Evolutionary conservation across 2,888 invertebrate genomes (phyloP), one percentile per base, ranked within the genome.

Genomic region (Mimumesa dahlbomi): DNA sequence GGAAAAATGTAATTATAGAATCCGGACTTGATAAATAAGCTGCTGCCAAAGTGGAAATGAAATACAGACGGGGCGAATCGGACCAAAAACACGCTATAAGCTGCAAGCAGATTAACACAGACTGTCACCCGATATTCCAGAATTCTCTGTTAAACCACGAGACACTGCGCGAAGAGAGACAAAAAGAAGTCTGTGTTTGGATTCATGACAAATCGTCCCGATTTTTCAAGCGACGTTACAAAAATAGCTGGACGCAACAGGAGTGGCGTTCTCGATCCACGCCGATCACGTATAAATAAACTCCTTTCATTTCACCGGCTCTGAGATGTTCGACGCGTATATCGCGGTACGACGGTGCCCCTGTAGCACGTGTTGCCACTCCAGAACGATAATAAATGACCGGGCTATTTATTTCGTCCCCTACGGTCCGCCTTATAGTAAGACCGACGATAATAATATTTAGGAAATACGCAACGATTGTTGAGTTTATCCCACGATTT

Each of bases 241-340:
- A 38, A 64, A 75, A 45, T 61, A 64, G 36, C 21, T 6, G 25
- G 36, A 21, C n/a, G 34, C 42, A 34, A 19, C 18, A 53, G 42
- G 9, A 52, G 36, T 19, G 36, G 21, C 52, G 56, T 42, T 54
- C 42, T 42, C 46, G 34, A 61, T 61, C 36, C n/a, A n/a, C 57
- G 36, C 21, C 16, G 34, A 42, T 14, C 19, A 9, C 13, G 14
- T 71, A 66, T 71, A 71, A 74, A 75, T 71, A 75, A 64, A 74
- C 34, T 46, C 16, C 36, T 19, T 34, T 21, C 34, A 34, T 22
- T 21, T 45, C 36, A 19, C 16, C 21, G 22, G 18, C 31, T 16
- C 11, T 36, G n/a, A 31, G 9, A 43, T 25, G 11, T 57, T 45
- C 48, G 6, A 9, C 49, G n/a, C n/a, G 49, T 34, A 25, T 18